Evolutionary conservation across 2,888 invertebrate species (phyloP).

Genomic region (Rhagonycha fulva): DNA sequence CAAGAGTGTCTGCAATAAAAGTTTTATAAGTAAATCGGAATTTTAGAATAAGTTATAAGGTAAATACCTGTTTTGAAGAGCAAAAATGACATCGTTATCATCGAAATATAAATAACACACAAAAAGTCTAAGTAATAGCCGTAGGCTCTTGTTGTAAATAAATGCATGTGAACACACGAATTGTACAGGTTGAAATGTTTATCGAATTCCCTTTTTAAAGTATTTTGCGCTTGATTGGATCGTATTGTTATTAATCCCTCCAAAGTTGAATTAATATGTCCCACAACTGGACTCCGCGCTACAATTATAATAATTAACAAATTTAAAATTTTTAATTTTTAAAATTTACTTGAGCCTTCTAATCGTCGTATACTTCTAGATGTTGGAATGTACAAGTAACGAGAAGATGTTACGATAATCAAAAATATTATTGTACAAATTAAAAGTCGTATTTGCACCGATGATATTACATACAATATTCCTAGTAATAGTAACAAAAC

Average conservation of each 20-base stretch:
- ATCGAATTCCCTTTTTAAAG: slow-evolving; percentile 46
- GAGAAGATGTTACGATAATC: slow-evolving; percentile 63
- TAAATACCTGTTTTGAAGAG: slow-evolving; percentile 12
- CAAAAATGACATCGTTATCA: slow-evolving; percentile 16
- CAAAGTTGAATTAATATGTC: slow-evolving; percentile 49
- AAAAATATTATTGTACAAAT: slow-evolving; percentile 69
- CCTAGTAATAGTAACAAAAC: slow-evolving; percentile 66
- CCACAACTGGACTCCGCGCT: slow-evolving; percentile 52
- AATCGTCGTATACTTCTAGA: slow-evolving; percentile 75
- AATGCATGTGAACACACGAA: slow-evolving; percentile 45
- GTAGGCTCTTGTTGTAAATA: slow-evolving; percentile 39
- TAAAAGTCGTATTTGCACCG: slow-evolving; percentile 67
- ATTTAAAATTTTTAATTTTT: not conserved
- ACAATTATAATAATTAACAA: slow-evolving; percentile 17
- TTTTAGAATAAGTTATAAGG: not conserved
- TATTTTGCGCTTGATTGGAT: slow-evolving; percentile 44
- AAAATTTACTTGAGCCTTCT: slow-evolving; percentile 65
- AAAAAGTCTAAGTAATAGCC: slow-evolving; percentile 15
- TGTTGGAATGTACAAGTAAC: slow-evolving; percentile 70
- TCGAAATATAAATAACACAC: slow-evolving; percentile 8
- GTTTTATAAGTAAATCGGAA: not conserved
- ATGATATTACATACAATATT: slow-evolving; percentile 69
- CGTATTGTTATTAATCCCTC: slow-evolving; percentile 49
- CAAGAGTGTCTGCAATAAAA: slow-evolving; percentile 57
- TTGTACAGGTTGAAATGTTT: slow-evolving; percentile 47